Evolutionary conservation across 2,113 vertebrate genomes (phyloP), one percentile per base, ranked within the genome.

Genomic region (Probosciger aterrimus): DNA sequence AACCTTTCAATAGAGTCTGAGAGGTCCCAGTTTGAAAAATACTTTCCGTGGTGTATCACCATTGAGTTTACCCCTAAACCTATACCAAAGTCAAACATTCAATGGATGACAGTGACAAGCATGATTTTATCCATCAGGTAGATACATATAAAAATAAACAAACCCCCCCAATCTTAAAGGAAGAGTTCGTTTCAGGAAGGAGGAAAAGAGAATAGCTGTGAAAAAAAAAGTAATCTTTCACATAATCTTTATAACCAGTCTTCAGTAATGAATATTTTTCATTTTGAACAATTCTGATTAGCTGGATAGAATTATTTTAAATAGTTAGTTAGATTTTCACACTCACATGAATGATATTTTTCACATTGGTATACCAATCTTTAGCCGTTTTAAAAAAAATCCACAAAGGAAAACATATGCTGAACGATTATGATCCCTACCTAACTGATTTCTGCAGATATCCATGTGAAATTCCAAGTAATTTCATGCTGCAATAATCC

Each of bases 81-180:
- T 19, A 39, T 7, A 65, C 22, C 33, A 44, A 78, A 62, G 46
- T 7, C 33, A 93, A 92, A 74, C 6, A 47, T 43, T 23, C 35
- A 47, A 1, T 52, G 44, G 77, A 63, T 68, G 52, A 22, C 17
- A 3, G 2, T 52, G 50, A 43, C 41, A 87, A 83, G 33, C 22
- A 39, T 13, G 62, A 57, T 33, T 64, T 44, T 30, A 70, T 50
- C 63, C 24, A 70, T 5, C 57, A 31, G 11, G 9, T 7, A 73
- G 76, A 64, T 52, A 53, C 81, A 49, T 52, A 53, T 6, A 47
- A 5, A 47, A 47, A 30, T 60, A 75, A 41, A 18, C 3, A 76
- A 63, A 2, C 6, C 4, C 0, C 0, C 3, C 5, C 28, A 25
- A 63, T 63, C 10, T 33, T 68, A 33, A 49, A 60, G 31, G 5